Evolutionary conservation across 2,888 invertebrate genomes (phyloP).

Genomic region (Dynastes grantii): DNA sequence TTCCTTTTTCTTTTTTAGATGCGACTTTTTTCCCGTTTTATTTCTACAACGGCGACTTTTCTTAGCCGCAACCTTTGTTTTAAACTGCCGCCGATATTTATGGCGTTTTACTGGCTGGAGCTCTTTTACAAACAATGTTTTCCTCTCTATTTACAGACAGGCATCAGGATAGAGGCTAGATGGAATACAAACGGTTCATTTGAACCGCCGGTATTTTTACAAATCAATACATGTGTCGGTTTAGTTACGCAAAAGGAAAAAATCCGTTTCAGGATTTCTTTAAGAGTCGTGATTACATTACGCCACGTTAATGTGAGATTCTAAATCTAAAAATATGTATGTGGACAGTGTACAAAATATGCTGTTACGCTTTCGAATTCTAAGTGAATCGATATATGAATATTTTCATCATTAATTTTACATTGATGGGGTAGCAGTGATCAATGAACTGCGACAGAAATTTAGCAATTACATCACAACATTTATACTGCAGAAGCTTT

Average conservation of each 20-base stretch:
- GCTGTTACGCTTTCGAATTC: too few relatives aligned
- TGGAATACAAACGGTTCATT: slow-evolving; percentile 32
- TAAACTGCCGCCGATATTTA: slow-evolving; percentile 34
- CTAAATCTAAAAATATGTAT: too few relatives aligned
- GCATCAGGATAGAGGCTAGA: slow-evolving; percentile 8
- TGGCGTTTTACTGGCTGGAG: slow-evolving; percentile 19
- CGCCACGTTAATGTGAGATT: too few relatives aligned
- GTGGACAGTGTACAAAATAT: too few relatives aligned
- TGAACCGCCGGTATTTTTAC: slow-evolving; percentile 21
- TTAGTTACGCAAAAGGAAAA: slow-evolving; percentile 28
- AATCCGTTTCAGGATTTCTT: slow-evolving; percentile 23
- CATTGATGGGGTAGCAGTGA: too few relatives aligned
- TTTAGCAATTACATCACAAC: too few relatives aligned
- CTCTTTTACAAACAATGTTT: slow-evolving; percentile 40
- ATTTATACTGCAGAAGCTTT: too few relatives aligned
- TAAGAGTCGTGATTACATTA: neutral
- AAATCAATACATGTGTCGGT: slow-evolving; percentile 37
- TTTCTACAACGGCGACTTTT: neutral
- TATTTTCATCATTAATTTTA: too few relatives aligned
- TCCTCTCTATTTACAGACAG: slow-evolving; percentile 9
- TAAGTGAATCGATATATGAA: too few relatives aligned
- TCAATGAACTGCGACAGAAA: too few relatives aligned
- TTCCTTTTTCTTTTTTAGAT: neutral
- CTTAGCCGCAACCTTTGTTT: slow-evolving; percentile 11
- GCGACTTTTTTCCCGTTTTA: neutral